Evolutionary conservation across 2,797 vertebrate genomes (phyloP).

Genomic region (Anas capensis): DNA sequence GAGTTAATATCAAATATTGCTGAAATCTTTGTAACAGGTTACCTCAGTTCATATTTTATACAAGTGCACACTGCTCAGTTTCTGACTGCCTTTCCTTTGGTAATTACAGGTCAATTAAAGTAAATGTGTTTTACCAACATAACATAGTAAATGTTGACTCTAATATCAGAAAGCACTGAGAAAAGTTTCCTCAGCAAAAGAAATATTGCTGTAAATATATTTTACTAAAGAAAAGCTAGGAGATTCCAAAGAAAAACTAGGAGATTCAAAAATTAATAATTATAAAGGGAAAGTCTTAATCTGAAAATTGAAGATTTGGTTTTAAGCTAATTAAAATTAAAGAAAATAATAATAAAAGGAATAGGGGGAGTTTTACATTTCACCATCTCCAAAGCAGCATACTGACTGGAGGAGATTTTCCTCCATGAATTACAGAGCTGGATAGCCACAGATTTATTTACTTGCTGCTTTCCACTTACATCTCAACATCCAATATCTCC

Average conservation of each 20-base stretch:
- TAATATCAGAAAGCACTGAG: background rate
- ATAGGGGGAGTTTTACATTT: background rate
- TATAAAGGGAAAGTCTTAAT: background rate
- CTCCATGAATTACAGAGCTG: background rate
- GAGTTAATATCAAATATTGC: background rate
- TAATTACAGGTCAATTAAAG: background rate
- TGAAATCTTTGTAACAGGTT: background rate
- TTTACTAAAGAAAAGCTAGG: background rate
- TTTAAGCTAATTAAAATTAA: background rate
- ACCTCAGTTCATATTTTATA: background rate
- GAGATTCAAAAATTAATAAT: background rate
- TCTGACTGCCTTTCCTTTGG: background rate
- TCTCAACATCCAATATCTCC: background rate
- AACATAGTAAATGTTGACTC: background rate
- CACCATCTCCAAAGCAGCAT: background rate
- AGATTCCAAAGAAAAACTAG: background rate
- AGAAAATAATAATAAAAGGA: background rate
- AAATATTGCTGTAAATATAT: background rate
- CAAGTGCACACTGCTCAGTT: rapidly evolving
- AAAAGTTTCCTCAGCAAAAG: background rate
- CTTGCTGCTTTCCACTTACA: background rate
- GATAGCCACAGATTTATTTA: background rate
- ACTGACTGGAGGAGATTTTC: background rate
- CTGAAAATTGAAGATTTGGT: background rate
- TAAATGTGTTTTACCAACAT: background rate